phyloP scores from a whole-genome alignment of 2,797 vertebrate genomes.

The Picus viridis region DNA sequence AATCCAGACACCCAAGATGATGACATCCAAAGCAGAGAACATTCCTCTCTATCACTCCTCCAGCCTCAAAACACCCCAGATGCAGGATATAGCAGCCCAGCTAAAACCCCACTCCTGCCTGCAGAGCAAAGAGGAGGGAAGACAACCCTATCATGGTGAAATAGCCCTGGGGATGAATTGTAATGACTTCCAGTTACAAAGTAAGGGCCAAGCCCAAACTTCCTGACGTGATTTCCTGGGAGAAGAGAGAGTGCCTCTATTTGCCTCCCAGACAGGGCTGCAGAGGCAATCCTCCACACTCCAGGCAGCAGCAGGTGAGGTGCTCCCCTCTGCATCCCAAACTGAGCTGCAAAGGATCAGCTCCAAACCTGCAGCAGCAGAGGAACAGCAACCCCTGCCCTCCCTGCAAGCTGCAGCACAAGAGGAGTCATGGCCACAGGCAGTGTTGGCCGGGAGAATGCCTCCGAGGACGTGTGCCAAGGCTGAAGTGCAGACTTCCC shows the following conservation, averaged over 20 bases:
- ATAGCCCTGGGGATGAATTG: neutral
- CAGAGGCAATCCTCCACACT: neutral
- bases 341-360: accelerated
- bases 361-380: neutral
- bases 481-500: neutral
- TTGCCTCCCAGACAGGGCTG: neutral
- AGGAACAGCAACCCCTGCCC: neutral
- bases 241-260: neutral
- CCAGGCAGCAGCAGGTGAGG: neutral
- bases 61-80: neutral
- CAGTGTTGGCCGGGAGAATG: neutral
- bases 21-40: neutral
- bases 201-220: neutral
- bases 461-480: accelerated
- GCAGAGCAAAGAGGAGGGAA: neutral
- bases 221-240: neutral
- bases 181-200: neutral
- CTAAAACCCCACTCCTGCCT: neutral
- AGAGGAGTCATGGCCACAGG: neutral
- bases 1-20: neutral
- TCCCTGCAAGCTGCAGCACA: neutral
- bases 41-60: neutral
- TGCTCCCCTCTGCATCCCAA: neutral
- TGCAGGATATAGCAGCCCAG: neutral
- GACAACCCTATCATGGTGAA: neutral